A percentile compares a stretch with the other conserved stretches of the same genome.
Conservation (phyloP, 2,113 vertebrate genomes). For the Canis aureus region DNA sequence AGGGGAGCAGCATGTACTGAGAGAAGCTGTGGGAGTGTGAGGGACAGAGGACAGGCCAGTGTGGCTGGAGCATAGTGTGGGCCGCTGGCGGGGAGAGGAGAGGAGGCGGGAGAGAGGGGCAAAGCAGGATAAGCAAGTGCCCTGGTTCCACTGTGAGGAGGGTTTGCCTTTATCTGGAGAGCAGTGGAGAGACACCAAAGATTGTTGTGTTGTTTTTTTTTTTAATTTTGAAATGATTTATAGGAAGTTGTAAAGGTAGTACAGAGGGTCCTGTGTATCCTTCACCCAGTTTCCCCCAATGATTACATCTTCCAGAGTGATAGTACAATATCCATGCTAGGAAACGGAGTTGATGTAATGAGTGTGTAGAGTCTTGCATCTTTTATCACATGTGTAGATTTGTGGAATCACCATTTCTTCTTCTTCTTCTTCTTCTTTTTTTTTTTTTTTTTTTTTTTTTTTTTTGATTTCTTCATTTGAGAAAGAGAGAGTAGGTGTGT, state of each 20-base stretch:
- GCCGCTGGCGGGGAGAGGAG: background rate
- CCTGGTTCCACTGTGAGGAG: fast-evolving
- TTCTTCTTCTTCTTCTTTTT: fast-evolving
- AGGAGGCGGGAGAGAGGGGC: background rate
- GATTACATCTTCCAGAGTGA: background rate
- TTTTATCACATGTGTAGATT: background rate
- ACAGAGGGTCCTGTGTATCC: background rate
- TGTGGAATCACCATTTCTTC: background rate
- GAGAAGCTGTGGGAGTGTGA: fast-evolving
- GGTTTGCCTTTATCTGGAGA: background rate
- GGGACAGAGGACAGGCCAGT: background rate
- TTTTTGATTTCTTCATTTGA: background rate
- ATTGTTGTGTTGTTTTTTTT: background rate
- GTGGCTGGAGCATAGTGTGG: fast-evolving
- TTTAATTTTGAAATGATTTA: background rate
- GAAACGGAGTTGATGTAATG: background rate
- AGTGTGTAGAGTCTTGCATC: background rate
- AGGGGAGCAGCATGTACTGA: fast-evolving
- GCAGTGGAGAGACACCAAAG: background rate
- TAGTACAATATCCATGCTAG: background rate
- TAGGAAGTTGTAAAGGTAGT: background rate
- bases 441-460: background rate
- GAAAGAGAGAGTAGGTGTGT: background rate
- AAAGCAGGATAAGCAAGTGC: background rate
- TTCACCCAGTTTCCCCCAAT: background rate